Evolutionary conservation across 2,797 vertebrate genomes (phyloP), one percentile per base, ranked within the genome.

Genomic region (Ctenopoma kingsleyae): DNA sequence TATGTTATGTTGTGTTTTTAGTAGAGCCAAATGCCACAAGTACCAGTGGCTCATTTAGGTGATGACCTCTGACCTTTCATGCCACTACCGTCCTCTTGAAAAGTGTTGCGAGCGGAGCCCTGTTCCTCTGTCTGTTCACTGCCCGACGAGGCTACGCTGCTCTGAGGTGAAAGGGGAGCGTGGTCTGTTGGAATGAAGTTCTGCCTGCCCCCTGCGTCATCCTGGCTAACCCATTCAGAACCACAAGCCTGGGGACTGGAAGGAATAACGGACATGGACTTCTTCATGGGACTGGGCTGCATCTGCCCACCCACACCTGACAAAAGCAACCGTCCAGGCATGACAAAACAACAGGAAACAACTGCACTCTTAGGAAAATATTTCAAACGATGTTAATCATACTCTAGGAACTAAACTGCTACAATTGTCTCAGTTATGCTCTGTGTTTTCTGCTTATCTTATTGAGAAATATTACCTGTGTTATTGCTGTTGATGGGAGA

Each of bases 71-170:
- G 76, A 97, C 97, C 97, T 96, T 96, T 99, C 97, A 99, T 99
- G 87, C 97, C 97, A 27, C 97, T 99, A 82, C 97, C 96, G 0
- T 98, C 97, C 88, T 99, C 97, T 83, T 97, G 96, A 89, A 99
- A 99, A 69, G 96, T 96, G 92, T 98, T 98, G 64, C 97, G 95
- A 27, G 90, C 78, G 43, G 94, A 94, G 52, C 93, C 87, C 81
- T 95, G 94, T 32, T 98, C 97, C 85, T 99, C 97, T 0, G 97
- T 97, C 93, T 98, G 97, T 83, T 99, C 97, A 7, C 97, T 98
- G 88, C 97, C 97, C 0, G 97, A 99, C 19, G 97, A 99, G n/a
- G 97, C 97, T 62, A 97, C 96, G 22, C 97, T 98, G 93, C 97
- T 97, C 92, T 98, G 97, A 8, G 97, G 97, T 0, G 97, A 99